A percentile compares a stretch with the other conserved stretches of the same genome.
phyloP scores from a whole-genome alignment of 2,797 vertebrate species.

The Argentina silus region DNA sequence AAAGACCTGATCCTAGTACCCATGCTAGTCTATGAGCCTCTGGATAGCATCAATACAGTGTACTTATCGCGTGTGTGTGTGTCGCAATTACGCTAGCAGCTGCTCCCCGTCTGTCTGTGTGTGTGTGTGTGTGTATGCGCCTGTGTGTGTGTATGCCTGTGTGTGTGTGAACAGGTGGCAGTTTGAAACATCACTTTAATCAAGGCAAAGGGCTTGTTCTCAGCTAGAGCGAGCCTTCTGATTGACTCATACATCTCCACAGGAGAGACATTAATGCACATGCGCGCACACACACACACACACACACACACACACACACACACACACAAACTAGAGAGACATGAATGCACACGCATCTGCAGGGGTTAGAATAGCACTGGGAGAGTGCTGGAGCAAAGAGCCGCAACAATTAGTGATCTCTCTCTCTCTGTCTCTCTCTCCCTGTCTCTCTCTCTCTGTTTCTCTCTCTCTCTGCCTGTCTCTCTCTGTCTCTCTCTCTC shows the following conservation, averaged over 20 bases:
- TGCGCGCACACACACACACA: too few relatives aligned
- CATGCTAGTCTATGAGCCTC: too few relatives aligned
- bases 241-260: not conserved
- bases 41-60: too few relatives aligned
- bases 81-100: not conserved
- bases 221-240: not conserved
- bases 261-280: not conserved
- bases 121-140: not conserved
- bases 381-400: not conserved
- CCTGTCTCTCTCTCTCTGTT: too few relatives aligned
- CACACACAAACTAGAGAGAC: not conserved
- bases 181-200: conserved; percentile 15
- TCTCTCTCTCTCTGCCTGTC: too few relatives aligned
- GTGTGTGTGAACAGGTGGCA: conserved; percentile 6
- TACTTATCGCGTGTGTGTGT: too few relatives aligned
- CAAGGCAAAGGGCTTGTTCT: conserved; percentile 6
- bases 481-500: too few relatives aligned
- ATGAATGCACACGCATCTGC: not conserved
- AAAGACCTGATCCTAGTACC: not conserved
- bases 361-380: not conserved
- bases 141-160: not conserved
- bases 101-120: conserved; percentile 1
- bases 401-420: too few relatives aligned
- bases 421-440: too few relatives aligned
- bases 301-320: too few relatives aligned